A percentile compares a stretch with the other conserved stretches of the same genome.
Conservation (phyloP, 2,888 invertebrate genomes). For the Fragum whitleyi region DNA sequence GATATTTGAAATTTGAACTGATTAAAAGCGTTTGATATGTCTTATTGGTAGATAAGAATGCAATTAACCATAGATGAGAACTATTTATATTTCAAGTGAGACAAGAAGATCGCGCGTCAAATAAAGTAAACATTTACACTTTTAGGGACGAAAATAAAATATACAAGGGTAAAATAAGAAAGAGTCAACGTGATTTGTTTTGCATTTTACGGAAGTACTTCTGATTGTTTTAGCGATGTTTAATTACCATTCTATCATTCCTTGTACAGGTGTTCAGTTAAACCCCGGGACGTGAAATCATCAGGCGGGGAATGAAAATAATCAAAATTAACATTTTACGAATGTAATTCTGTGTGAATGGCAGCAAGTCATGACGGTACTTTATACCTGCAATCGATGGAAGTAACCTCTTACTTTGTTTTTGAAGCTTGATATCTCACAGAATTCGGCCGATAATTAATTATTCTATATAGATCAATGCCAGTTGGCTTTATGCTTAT, state of each 20-base stretch:
- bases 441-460: slow-evolving; percentile 42
- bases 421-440: slow-evolving; percentile 41
- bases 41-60: slow-evolving; percentile 3
- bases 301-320: slow-evolving; percentile 20
- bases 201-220: slow-evolving; percentile 21
- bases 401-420: slow-evolving; percentile 39
- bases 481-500: slow-evolving; percentile 41
- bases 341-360: slow-evolving; percentile 11
- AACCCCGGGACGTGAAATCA: slow-evolving; percentile 10
- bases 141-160: background rate
- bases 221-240: slow-evolving; percentile 11
- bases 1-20: slow-evolving; percentile 13
- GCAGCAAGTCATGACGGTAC: slow-evolving; percentile 4
- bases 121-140: background rate
- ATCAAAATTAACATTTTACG: slow-evolving; percentile 11
- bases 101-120: background rate
- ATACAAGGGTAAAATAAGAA: background rate
- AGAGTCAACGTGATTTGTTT: background rate
- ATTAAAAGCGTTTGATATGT: slow-evolving; percentile 3
- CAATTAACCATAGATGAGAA: background rate
- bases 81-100: background rate
- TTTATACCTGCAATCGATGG: slow-evolving; percentile 21
- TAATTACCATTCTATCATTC: slow-evolving; percentile 20
- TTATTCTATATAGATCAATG: slow-evolving; percentile 24
- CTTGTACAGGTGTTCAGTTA: slow-evolving; percentile 15